Percentiles rank a stretch among this genome's conserved stretches.
These are phyloP conservation scores for Nansenia antarctica DNA, from an alignment of 2,113 vertebrate species.

Conservation along the genomic window DNA sequence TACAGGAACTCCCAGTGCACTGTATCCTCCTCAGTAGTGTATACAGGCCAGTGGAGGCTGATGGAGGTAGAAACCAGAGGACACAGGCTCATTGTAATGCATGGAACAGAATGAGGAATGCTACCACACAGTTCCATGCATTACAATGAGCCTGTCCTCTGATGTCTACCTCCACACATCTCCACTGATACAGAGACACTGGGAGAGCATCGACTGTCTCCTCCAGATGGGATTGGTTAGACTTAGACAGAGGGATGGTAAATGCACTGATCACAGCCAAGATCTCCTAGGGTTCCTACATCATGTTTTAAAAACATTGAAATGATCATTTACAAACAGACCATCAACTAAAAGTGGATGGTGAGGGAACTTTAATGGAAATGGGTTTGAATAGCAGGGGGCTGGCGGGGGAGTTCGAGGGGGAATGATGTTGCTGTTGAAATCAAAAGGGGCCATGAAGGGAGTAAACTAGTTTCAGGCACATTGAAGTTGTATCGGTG, in stretches of 20 bases:
- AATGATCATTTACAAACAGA: slow-evolving; percentile 61
- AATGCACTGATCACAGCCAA: slow-evolving; percentile 11
- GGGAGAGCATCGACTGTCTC: no score
- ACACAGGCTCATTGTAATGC: no score
- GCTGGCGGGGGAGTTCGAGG: background rate
- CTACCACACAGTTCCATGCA: no score
- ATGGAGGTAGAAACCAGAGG: no score
- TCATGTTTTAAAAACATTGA: background rate
- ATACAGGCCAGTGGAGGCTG: no score
- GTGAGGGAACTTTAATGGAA: slow-evolving; percentile 59
- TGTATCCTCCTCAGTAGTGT: no score
- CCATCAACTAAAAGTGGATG: slow-evolving; percentile 61
- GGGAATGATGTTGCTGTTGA: background rate
- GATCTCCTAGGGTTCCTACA: background rate
- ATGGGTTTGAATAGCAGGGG: slow-evolving; percentile 33
- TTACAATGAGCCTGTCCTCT: no score
- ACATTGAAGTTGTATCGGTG: background rate
- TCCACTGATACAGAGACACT: slow-evolving; percentile 4
- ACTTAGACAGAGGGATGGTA: slow-evolving; percentile 36
- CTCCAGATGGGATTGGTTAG: slow-evolving; percentile 35
- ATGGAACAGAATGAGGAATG: no score
- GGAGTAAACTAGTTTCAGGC: slow-evolving; percentile 8
- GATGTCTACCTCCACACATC: no score
- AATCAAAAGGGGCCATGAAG: background rate
- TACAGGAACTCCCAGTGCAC: no score